Evolutionary conservation across 1,140 invertebrate species (phyloP).

Genomic region (Drosophila nebulosa): DNA sequence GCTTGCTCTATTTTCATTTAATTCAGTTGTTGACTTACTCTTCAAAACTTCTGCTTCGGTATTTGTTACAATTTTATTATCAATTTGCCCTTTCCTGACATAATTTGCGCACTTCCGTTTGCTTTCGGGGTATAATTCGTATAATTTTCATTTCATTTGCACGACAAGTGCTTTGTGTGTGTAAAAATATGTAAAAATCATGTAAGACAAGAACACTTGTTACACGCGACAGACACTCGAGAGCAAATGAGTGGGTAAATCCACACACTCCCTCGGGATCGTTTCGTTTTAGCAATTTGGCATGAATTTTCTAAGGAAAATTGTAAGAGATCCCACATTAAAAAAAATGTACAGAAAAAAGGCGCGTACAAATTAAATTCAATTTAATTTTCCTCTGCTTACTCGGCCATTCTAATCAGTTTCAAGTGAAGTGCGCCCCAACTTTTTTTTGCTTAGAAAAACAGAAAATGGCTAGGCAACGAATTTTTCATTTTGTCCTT

Average conservation of each 20-base stretch:
- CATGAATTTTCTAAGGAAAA: constrained; percentile 11
- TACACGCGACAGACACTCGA: constrained; percentile 40
- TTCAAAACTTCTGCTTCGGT: not conserved
- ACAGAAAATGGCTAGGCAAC: constrained; percentile 6
- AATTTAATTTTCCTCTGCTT: constrained; percentile 29
- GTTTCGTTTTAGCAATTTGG: constrained; percentile 51
- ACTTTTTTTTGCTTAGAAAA: constrained; percentile 40
- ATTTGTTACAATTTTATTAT: constrained; percentile 19
- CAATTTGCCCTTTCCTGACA: constrained; percentile 19
- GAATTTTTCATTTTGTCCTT: constrained; percentile 28
- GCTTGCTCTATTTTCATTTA: constrained; percentile 1
- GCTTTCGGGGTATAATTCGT: constrained; percentile 2
- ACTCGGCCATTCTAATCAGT: constrained; percentile 33
- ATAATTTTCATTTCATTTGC: constrained; percentile 67
- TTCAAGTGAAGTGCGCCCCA: constrained; percentile 45
- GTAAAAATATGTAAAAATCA: constrained; percentile 1
- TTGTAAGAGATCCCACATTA: not conserved
- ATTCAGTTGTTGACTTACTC: constrained; percentile 4
- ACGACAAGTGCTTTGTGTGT: constrained; percentile 24
- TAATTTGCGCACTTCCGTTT: constrained; percentile 2
- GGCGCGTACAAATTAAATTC: constrained; percentile 30
- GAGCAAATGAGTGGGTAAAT: not conserved
- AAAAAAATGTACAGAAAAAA: constrained; percentile 22
- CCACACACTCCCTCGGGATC: constrained; percentile 45
- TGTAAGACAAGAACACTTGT: constrained; percentile 57